Evolutionary conservation across 2,113 vertebrate genomes (phyloP).

Genomic region (Bettongia penicillata): DNA sequence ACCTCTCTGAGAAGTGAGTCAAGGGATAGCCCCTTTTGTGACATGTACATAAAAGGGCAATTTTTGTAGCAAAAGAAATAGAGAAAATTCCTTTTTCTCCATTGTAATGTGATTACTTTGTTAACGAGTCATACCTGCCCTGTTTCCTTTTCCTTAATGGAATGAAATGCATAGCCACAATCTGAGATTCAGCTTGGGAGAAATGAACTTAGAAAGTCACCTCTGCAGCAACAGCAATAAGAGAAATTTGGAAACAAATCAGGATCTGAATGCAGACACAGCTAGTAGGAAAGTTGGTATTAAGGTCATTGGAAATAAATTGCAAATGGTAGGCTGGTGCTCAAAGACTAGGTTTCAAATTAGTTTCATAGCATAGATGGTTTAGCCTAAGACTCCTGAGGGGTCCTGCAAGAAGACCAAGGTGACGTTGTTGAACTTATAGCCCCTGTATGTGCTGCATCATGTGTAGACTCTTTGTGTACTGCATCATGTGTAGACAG

Average conservation of each 20-base stretch:
- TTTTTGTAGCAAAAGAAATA: slow-evolving; percentile 49
- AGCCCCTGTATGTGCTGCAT: neutral
- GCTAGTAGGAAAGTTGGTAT: slow-evolving; percentile 44
- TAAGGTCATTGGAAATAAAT: slow-evolving; percentile 24
- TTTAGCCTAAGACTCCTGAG: slow-evolving; percentile 39
- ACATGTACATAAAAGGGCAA: neutral
- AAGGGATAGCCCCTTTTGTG: too few relatives aligned
- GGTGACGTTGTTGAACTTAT: neutral
- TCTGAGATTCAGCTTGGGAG: slow-evolving; percentile 71
- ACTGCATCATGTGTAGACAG: neutral
- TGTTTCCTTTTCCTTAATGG: slow-evolving; percentile 67
- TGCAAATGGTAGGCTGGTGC: neutral
- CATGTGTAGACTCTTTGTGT: neutral
- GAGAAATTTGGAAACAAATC: slow-evolving; percentile 63
- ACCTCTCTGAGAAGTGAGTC: too few relatives aligned
- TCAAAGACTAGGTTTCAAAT: slow-evolving; percentile 40
- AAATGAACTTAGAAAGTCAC: slow-evolving; percentile 62
- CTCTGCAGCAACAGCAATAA: slow-evolving; percentile 66
- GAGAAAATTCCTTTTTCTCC: slow-evolving; percentile 53
- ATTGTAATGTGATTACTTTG: slow-evolving; percentile 69
- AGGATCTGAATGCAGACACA: slow-evolving; percentile 57
- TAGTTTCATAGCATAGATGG: neutral
- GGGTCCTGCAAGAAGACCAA: slow-evolving; percentile 50
- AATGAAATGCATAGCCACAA: slow-evolving; percentile 69
- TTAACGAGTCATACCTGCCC: slow-evolving; percentile 53